A percentile compares a stretch with the other conserved stretches of the same genome.
These are phyloP conservation scores for Nymphicus hollandicus DNA, from an alignment of 2,113 vertebrate genomes.

Conservation along the genomic window DNA sequence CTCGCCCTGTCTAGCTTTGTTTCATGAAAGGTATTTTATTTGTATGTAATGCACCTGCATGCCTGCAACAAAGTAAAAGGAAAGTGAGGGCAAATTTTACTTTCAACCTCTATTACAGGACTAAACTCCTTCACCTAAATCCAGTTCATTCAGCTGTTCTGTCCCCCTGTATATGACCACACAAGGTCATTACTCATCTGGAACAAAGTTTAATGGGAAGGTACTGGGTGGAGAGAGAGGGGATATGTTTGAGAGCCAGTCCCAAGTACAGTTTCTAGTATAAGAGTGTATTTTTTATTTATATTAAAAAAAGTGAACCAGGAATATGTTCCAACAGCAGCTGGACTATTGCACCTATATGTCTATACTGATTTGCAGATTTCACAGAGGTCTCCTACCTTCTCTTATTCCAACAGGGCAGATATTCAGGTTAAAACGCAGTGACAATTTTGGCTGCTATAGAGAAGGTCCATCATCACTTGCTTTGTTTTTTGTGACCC, in stretches of 20 bases:
- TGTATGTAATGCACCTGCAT: neutral
- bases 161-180: neutral
- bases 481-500: neutral
- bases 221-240: neutral
- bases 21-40: neutral
- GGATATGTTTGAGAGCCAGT: neutral
- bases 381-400: neutral
- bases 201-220: neutral
- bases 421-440: neutral
- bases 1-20: neutral
- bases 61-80: neutral
- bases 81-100: neutral
- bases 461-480: neutral
- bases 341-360: neutral
- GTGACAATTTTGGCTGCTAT: neutral
- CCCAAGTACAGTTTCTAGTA: neutral
- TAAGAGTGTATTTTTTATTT: neutral
- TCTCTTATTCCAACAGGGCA: neutral
- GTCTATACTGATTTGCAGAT: neutral
- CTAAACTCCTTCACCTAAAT: constrained; percentile 19
- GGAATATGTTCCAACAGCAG: neutral
- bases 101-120: neutral
- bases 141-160: constrained; percentile 2
- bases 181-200: neutral
- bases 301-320: neutral